A percentile compares a stretch with the other conserved stretches of the same genome.
Conservation (phyloP, 2,797 vertebrate genomes). For the Chelon labrosus region DNA sequence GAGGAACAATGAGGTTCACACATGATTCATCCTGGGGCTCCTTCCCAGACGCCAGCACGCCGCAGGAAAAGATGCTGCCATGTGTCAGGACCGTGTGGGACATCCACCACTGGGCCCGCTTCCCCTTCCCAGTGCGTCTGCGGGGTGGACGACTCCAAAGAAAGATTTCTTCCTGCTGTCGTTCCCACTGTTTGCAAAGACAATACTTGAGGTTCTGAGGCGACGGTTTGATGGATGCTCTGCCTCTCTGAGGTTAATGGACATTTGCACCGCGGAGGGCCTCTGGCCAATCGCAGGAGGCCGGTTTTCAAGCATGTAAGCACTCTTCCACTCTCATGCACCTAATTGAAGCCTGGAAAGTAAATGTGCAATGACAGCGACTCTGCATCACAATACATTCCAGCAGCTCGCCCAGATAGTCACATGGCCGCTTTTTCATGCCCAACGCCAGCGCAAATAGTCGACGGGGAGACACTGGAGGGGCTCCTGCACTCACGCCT, state of each 20-base stretch:
- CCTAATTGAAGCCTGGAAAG: constrained; percentile 56
- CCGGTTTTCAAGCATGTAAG: constrained; percentile 53
- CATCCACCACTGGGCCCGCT: constrained; percentile 53
- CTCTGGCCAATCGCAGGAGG: constrained; percentile 50
- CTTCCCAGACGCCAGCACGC: constrained; percentile 72
- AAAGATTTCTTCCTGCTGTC: constrained; percentile 70
- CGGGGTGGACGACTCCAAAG: constrained; percentile 26
- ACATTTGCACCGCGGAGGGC: constrained; percentile 46
- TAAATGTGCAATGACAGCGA: constrained; percentile 69
- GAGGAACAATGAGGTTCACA: constrained; percentile 82
- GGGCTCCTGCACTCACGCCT: constrained; percentile 19
- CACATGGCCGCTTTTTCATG: constrained; percentile 52
- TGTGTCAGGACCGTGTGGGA: constrained; percentile 50
- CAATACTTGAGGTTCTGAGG: constrained; percentile 39
- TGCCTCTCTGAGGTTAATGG: constrained; percentile 53
- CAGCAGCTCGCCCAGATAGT: constrained; percentile 56
- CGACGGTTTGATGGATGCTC: constrained; percentile 57
- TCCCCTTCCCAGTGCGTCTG: constrained; percentile 63
- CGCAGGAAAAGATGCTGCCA: constrained; percentile 66
- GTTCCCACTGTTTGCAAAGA: constrained; percentile 50
- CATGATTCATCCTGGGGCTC: constrained; percentile 76
- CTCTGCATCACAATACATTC: constrained; percentile 74
- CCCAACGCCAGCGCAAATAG: constrained; percentile 29
- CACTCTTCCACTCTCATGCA: constrained; percentile 60
- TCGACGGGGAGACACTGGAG: not conserved